Evolutionary conservation across 2,113 vertebrate genomes (phyloP), one percentile per base, ranked within the genome.

Genomic region (Indicator indicator): DNA sequence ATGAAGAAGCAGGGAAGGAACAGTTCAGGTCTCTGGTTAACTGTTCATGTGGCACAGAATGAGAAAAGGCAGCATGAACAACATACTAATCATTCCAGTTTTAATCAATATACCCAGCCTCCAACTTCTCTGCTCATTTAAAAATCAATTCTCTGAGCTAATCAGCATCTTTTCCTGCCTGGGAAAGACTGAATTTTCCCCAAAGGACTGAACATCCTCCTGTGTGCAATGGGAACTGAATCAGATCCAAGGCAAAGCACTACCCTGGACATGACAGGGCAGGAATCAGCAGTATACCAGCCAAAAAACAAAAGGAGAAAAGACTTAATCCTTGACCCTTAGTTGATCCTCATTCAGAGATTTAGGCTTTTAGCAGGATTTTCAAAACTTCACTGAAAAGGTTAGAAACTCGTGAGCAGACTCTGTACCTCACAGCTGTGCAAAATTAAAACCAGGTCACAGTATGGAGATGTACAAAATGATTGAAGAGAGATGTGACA

Each of bases 401-500:
- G 26, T 36, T 56, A 42, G 40, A 44, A 16, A 60, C 72, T 68
- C 42, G 24, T 4, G 6, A 72, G 75, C 58, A 86, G 52, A 50
- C 26, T 76, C 38, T 10, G 17, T 26, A 16, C 6, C 13, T 71
- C 59, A 36, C 2, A 14, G 30, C 67, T 62, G 21, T 32, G 42
- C 46, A 67, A 56, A 52, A 42, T 5, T 26, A 69, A 88, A 91
- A 75, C 3, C 56, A 75, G 80, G 69, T 86, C 69, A 54, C 32
- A 54, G 44, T 2, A 28, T 2, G 26, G 67, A 84, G 33, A 32
- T 0, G 1, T 30, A 28, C 8, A 71, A 36, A 0, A 2, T 30
- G 50, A 52, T 44, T 71, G 32, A 80, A 52, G 8, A 77, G 62
- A 84, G 23, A 46, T 4, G 12, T 13, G 24, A 87, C 54, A 42